Percentiles rank a stretch among this genome's conserved stretches.
Conservation (phyloP, 2,113 vertebrate genomes). For the Opisthocomus hoazin region DNA sequence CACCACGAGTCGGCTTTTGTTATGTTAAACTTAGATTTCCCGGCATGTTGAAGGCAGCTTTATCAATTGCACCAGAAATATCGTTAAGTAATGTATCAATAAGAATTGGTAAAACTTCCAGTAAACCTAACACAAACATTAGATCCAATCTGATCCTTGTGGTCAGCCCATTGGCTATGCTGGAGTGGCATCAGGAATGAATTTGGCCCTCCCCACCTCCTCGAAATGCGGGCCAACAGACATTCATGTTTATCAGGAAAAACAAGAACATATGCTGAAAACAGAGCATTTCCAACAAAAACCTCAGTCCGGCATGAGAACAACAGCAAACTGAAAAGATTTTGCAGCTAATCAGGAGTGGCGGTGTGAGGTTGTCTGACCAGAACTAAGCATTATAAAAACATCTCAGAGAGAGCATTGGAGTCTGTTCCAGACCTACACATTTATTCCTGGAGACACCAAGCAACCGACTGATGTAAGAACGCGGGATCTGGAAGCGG, state of each 20-base stretch:
- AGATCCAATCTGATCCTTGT: not conserved
- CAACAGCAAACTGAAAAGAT: slow-evolving; percentile 11
- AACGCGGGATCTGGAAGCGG: not conserved
- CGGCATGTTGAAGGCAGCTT: not conserved
- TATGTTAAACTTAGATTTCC: not conserved
- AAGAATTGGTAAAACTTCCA: not conserved
- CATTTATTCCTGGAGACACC: not conserved
- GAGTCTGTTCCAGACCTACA: not conserved
- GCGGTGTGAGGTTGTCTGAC: not conserved
- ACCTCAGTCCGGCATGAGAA: slow-evolving; percentile 27
- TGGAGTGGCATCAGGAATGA: slow-evolving; percentile 37
- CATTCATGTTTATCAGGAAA: slow-evolving; percentile 59
- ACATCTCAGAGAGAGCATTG: not conserved
- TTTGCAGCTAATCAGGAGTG: not conserved
- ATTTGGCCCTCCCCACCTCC: slow-evolving; percentile 3
- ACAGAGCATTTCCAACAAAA: slow-evolving; percentile 62
- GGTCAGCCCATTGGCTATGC: not conserved
- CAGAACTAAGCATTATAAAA: not conserved
- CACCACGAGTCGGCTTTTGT: not conserved
- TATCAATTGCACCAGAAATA: not conserved
- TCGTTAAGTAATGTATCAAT: not conserved
- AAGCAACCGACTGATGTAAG: not conserved
- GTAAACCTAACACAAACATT: not conserved
- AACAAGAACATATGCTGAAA: slow-evolving; percentile 71
- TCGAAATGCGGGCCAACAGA: slow-evolving; percentile 47